A percentile compares a stretch with the other conserved stretches of the same genome.
Conservation (phyloP, 1,140 invertebrate genomes). For the Saccostrea echinata region DNA sequence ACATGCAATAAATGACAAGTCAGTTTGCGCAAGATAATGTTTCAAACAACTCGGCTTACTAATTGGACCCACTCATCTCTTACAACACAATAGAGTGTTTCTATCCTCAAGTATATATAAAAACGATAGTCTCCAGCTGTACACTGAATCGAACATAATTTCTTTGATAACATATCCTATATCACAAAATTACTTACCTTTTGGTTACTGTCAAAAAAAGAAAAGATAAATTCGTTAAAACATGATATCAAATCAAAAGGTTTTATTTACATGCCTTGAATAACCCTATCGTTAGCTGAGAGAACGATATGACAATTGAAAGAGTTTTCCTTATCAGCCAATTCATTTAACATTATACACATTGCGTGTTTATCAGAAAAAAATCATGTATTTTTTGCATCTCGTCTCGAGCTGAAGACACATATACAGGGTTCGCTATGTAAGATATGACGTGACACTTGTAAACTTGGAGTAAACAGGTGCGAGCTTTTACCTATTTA, state of each 20-base stretch:
- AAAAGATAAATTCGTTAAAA: not conserved
- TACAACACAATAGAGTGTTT: not conserved
- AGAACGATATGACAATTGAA: conserved; percentile 39
- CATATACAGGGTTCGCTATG: not conserved
- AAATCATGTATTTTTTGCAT: conserved; percentile 32
- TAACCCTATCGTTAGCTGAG: conserved; percentile 19
- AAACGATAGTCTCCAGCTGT: not conserved
- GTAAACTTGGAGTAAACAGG: conserved; percentile 27
- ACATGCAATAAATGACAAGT: not conserved
- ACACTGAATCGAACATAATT: not conserved
- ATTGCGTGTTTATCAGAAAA: conserved; percentile 32
- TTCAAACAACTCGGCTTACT: not conserved
- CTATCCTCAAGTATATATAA: not conserved
- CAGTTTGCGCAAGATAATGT: not conserved
- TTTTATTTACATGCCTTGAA: conserved; percentile 33
- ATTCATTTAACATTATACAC: conserved; percentile 23
- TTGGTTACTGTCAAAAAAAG: conserved; percentile 24
- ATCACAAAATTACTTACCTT: conserved; percentile 39
- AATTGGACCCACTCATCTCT: not conserved
- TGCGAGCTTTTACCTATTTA: conserved; percentile 34
- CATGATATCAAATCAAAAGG: conserved; percentile 35
- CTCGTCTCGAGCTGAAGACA: conserved; percentile 28
- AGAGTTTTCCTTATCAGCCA: conserved; percentile 23
- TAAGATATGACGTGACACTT: conserved; percentile 20
- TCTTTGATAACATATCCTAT: conserved; percentile 15